Evolutionary conservation across 2,113 vertebrate species (phyloP).

Genomic region (Tonatia bakeri): DNA sequence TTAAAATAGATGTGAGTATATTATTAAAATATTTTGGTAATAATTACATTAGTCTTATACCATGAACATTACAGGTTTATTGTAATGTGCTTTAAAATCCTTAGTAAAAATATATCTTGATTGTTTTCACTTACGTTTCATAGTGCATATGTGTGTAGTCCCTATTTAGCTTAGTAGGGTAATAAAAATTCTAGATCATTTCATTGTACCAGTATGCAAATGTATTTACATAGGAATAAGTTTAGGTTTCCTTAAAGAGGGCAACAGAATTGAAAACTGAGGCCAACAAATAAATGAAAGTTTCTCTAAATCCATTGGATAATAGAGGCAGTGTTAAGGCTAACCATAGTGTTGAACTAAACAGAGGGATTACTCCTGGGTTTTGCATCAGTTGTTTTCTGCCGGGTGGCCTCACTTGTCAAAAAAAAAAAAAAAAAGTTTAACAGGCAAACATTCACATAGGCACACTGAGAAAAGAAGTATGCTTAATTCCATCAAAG

Average conservation of each 20-base stretch:
- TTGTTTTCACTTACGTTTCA: constrained; percentile 76
- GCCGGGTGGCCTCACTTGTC: constrained; percentile 99
- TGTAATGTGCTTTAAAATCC: constrained; percentile 51
- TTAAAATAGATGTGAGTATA: neutral
- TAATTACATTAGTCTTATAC: constrained; percentile 2
- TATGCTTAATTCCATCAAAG: constrained; percentile 99
- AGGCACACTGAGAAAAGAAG: constrained; percentile 93
- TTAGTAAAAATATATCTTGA: constrained; percentile 57
- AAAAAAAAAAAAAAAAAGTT: constrained; percentile 84
- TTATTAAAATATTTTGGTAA: constrained; percentile 35
- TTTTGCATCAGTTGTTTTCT: constrained; percentile 99
- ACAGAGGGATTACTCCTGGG: constrained; percentile 96
- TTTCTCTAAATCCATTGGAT: constrained; percentile 99
- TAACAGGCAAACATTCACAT: constrained; percentile 93
- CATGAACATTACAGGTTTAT: neutral
- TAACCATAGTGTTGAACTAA: constrained; percentile 96
- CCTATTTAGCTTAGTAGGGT: constrained; percentile 78
- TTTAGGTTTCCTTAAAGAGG: constrained; percentile 84
- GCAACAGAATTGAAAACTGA: constrained; percentile 88
- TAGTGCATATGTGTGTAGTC: constrained; percentile 72
- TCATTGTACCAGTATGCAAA: constrained; percentile 88
- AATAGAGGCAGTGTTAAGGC: constrained; percentile 99
- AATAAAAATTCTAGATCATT: constrained; percentile 83
- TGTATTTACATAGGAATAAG: constrained; percentile 90
- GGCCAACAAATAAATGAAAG: constrained; percentile 97